Evolutionary conservation across 92 coral and sea anemone genomes (phyloP).

Genomic region (Meandrina meandrites): DNA sequence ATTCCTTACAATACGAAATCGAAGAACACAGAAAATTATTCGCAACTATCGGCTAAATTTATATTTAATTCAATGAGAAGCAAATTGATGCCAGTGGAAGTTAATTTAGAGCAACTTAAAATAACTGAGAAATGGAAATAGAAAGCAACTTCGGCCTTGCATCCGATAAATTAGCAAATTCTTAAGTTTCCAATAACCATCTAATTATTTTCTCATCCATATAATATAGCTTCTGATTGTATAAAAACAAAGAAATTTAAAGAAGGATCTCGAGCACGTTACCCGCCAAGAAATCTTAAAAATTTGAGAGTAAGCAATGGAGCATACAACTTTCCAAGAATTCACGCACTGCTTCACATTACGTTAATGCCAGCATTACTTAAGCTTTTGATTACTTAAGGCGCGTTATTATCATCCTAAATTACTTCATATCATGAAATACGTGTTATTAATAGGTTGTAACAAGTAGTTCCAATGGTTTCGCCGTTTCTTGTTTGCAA

Average conservation of each 20-base stretch:
- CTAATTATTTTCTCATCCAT: background rate
- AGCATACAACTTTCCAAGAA: constrained; percentile 38
- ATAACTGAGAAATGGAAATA: background rate
- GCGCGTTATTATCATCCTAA: background rate
- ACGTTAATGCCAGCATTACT: background rate
- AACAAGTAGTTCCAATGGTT: background rate
- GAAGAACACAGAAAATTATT: background rate
- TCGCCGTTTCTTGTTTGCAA: background rate
- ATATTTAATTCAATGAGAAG: background rate
- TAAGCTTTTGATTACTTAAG: background rate
- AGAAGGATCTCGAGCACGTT: background rate
- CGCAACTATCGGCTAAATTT: background rate
- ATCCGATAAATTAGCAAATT: background rate
- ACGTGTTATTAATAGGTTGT: background rate
- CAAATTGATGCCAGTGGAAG: background rate
- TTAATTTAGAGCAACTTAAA: background rate
- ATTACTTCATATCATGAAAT: background rate
- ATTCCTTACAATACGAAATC: background rate
- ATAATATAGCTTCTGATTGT: background rate
- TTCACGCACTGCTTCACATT: constrained; percentile 15
- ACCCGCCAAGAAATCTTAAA: background rate
- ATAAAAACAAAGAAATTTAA: background rate
- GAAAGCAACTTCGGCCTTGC: background rate
- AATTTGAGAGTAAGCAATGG: constrained; percentile 7
- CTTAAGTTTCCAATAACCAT: background rate